Percentiles rank a stretch among this genome's conserved stretches.
These are phyloP conservation scores for Planococcus citri DNA, from an alignment of 1,140 invertebrate genomes.

Conservation along the genomic window DNA sequence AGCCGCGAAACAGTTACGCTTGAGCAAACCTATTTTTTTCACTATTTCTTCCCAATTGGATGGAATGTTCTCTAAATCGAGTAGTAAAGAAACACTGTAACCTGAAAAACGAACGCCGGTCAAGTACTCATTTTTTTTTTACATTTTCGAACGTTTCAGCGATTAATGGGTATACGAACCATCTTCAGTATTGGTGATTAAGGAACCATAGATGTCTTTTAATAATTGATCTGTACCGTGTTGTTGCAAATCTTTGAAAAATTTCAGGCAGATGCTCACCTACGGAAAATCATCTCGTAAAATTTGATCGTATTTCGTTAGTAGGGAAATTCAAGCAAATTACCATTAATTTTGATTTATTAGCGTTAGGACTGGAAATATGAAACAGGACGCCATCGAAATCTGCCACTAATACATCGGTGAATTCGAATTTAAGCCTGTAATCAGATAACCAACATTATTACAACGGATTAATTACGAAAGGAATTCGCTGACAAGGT, in stretches of 20 bases:
- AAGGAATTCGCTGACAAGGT: conserved; percentile 14
- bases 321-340: conserved; percentile 33
- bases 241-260: conserved; percentile 95
- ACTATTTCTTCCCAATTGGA: conserved; percentile 76
- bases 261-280: conserved; percentile 97
- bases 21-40: conserved; percentile 86
- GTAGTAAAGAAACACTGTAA: conserved; percentile 87
- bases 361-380: conserved; percentile 90
- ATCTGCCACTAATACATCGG: conserved; percentile 87
- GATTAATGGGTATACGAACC: conserved; percentile 40
- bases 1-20: conserved; percentile 97
- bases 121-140: background rate
- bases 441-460: conserved; percentile 33
- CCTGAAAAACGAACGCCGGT: conserved; percentile 40
- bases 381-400: conserved; percentile 99
- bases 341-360: conserved; percentile 94
- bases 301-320: background rate
- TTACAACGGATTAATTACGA: conserved; percentile 20
- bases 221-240: conserved; percentile 95
- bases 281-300: conserved; percentile 33
- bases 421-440: conserved; percentile 88
- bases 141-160: background rate
- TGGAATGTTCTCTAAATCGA: conserved; percentile 88
- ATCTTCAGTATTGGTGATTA: conserved; percentile 69
- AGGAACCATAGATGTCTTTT: conserved; percentile 76